phyloP scores from a whole-genome alignment of 1,140 invertebrate genomes.

The Caenorhabditis briggsae region DNA sequence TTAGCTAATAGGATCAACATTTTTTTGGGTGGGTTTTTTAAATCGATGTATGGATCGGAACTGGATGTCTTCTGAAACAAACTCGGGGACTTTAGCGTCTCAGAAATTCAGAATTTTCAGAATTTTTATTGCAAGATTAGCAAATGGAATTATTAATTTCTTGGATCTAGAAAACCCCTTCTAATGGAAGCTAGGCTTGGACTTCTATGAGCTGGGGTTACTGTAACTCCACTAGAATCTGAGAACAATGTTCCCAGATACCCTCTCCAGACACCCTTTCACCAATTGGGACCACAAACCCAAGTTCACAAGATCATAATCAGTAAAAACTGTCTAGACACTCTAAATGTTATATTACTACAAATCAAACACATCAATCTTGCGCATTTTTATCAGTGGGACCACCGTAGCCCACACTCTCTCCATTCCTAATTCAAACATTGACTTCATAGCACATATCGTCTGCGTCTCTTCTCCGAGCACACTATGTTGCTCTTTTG shows the following conservation, averaged over 20 bases:
- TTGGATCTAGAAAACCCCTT: no score
- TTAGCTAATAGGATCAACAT: constrained; percentile 15
- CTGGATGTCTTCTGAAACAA: no score
- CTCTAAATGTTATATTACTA: not conserved
- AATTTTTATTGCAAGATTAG: no score
- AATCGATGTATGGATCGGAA: no score
- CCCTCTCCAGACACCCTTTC: no score
- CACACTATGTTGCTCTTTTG: not conserved
- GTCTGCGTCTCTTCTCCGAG: not conserved
- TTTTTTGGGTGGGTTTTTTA: not conserved
- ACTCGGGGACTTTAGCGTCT: no score
- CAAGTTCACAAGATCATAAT: not conserved
- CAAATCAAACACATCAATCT: not conserved
- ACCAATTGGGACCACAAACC: not conserved
- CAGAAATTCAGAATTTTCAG: no score
- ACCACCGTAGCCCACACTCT: not conserved
- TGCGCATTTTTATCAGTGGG: not conserved
- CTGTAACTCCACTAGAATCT: no score
- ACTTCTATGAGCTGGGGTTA: no score
- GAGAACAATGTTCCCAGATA: not conserved
- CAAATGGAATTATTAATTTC: no score
- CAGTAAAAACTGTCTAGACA: not conserved
- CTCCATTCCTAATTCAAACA: not conserved
- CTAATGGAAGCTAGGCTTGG: no score
- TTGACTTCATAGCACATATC: not conserved